Base-by-base conservation (phyloP, 2,888 invertebrate genomes). In the Drosophila robusta region DNA sequence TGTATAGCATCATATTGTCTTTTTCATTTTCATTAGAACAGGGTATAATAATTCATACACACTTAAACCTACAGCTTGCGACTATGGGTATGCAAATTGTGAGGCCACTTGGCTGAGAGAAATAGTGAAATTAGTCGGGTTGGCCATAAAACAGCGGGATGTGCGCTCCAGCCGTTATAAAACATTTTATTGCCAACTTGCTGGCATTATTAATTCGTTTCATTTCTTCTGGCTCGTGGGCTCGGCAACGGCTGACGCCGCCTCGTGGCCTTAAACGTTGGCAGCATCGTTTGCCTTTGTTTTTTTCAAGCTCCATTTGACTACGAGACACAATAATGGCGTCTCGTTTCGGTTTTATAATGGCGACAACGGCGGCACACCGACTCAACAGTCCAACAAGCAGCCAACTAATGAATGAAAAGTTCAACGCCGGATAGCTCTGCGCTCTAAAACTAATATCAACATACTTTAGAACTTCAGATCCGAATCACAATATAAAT, bases 131-230 rank as follows among this genome's bases (percentile, higher is more conserved):
- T 87, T 87, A 84, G 81, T 70, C 54, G 50, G 66, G 36, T 22
- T 39, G 75, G 58, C 14, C 51, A 84, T 82, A 80, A 80, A 82
- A 75, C 81, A 84, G 62, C 64, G 66, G 77, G 71, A 64, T 61
- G 62, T 47, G 46, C 47, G 45, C 61, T 54, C 36, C 42, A 47
- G 61, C 62, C 62, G 57, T 58, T 84, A 70, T 77, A 71, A 87
- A 77, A 66, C 62, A 70, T 87, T 74, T 87, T 87, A 84, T 78
- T 78, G 67, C 68, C 68, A 66, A 56, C 57, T 73, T 65, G 64
- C 57, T 46, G 75, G 70, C 70, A 70, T 75, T 80, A 80, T 87
- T 80, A 87, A 87, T 87, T 75, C 78, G 78, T 78, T 87, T 81
- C 70, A 51, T 58, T 82, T 66, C 62, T 45, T 57, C 12, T 66